A percentile compares a stretch with the other conserved stretches of the same genome.
phyloP scores from a whole-genome alignment of 2,888 invertebrate genomes.

The Nomada lathburiana region DNA sequence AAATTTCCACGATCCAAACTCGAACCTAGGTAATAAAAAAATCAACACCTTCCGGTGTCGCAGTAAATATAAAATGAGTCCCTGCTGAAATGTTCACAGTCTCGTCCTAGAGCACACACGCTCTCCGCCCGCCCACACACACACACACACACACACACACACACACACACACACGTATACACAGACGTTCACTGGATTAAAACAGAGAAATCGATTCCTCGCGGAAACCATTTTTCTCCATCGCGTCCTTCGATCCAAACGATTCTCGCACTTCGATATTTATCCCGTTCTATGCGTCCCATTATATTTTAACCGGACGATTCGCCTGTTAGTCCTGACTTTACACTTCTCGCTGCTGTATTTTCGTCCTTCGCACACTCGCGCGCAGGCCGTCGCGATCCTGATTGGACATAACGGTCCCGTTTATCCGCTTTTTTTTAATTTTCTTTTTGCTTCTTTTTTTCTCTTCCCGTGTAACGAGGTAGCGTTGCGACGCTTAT shows the following conservation, averaged over 20 bases:
- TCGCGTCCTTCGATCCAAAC: not conserved
- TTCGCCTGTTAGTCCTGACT: conserved; percentile 1
- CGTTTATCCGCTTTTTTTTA: conserved; percentile 39
- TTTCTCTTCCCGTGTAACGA: conserved; percentile 27
- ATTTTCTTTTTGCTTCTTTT: no score
- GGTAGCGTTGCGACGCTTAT: conserved; percentile 45
- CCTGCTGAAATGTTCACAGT: no score
- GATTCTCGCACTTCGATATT: conserved; percentile 33
- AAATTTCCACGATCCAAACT: no score
- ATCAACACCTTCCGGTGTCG: no score
- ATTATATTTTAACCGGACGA: conserved; percentile 35
- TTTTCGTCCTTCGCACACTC: conserved; percentile 11
- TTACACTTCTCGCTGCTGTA: not conserved
- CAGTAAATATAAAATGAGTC: no score
- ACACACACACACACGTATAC: no score
- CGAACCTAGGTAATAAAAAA: no score
- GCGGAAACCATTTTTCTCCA: conserved; percentile 18
- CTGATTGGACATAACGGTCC: conserved; percentile 49
- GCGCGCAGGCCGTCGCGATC: conserved; percentile 6
- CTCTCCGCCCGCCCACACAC: no score
- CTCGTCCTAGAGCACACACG: no score
- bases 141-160: no score
- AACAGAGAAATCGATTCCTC: conserved; percentile 29
- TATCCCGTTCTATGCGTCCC: conserved; percentile 4
- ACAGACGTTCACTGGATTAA: no score